These are phyloP conservation scores for Solen grandis DNA, from an alignment of 1,140 invertebrate genomes.

Conservation along the genomic window DNA sequence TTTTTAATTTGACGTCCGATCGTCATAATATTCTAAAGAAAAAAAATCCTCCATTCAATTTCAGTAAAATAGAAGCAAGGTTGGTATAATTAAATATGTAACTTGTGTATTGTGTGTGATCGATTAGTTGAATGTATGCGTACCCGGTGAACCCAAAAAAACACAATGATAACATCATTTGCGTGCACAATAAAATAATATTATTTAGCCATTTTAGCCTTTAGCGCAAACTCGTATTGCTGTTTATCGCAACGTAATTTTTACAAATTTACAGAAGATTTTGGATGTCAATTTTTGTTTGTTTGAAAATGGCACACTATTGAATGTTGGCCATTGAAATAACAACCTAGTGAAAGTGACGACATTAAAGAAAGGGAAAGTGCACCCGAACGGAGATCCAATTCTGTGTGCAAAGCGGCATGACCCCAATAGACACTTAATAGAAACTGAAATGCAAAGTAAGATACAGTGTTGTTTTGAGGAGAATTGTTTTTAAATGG, in stretches of 20 bases:
- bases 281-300: too few species aligned
- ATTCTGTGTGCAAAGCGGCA: background rate
- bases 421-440: background rate
- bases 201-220: too few species aligned
- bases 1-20: background rate
- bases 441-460: background rate
- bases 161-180: background rate
- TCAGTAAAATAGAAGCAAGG: background rate
- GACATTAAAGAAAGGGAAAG: too few species aligned
- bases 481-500: background rate
- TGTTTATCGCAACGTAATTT: too few species aligned
- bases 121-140: background rate
- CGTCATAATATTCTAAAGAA: background rate
- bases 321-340: too few species aligned
- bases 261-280: too few species aligned
- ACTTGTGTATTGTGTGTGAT: background rate
- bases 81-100: background rate
- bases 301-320: too few species aligned
- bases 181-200: background rate
- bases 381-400: background rate
- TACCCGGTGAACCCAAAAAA: background rate
- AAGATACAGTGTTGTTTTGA: background rate
- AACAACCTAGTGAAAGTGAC: too few species aligned
- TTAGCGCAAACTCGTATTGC: too few species aligned
- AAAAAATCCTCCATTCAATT: background rate